These are phyloP conservation scores for Amblyjoppa proteus DNA, from an alignment of 2,888 invertebrate species.

Conservation along the genomic window DNA sequence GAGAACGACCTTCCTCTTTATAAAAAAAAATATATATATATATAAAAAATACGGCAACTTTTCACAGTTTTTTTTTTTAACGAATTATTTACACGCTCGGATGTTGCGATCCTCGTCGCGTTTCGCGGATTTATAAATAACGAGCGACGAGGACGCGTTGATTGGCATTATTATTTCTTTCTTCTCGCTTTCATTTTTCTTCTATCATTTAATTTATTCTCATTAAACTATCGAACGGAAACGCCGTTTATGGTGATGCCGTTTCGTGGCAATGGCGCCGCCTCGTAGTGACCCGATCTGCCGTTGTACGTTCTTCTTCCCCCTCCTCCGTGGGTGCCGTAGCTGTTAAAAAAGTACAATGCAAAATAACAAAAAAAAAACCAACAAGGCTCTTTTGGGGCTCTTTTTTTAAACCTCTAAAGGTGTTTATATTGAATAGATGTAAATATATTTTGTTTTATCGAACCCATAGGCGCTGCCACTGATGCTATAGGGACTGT, in stretches of 20 bases:
- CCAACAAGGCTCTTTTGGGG: background rate
- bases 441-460: slow-evolving; percentile 5
- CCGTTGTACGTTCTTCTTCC: slow-evolving; percentile 79
- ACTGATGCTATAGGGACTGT: slow-evolving; percentile 83
- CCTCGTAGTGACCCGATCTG: slow-evolving; percentile 86
- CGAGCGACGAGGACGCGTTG: slow-evolving; percentile 54
- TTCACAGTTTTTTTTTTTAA: slow-evolving; percentile 40
- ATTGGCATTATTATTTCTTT: slow-evolving; percentile 49
- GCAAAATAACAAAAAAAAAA: background rate
- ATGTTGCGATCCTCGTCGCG: slow-evolving; percentile 31
- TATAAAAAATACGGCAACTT: slow-evolving; percentile 40
- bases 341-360: slow-evolving; percentile 72
- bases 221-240: slow-evolving; percentile 89
- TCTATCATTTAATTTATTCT: slow-evolving; percentile 15
- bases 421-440: background rate
- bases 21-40: slow-evolving; percentile 5
- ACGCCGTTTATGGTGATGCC: slow-evolving; percentile 96
- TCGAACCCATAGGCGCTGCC: slow-evolving; percentile 82
- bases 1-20: slow-evolving; percentile 31
- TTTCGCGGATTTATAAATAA: slow-evolving; percentile 43
- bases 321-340: slow-evolving; percentile 74
- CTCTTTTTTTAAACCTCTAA: background rate
- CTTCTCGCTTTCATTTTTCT: slow-evolving; percentile 14
- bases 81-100: slow-evolving; percentile 62
- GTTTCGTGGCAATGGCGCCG: slow-evolving; percentile 88